Evolutionary conservation across 2,888 invertebrate species (phyloP), one percentile per base, ranked within the genome.

Genomic region (Platerodrilus igneus): DNA sequence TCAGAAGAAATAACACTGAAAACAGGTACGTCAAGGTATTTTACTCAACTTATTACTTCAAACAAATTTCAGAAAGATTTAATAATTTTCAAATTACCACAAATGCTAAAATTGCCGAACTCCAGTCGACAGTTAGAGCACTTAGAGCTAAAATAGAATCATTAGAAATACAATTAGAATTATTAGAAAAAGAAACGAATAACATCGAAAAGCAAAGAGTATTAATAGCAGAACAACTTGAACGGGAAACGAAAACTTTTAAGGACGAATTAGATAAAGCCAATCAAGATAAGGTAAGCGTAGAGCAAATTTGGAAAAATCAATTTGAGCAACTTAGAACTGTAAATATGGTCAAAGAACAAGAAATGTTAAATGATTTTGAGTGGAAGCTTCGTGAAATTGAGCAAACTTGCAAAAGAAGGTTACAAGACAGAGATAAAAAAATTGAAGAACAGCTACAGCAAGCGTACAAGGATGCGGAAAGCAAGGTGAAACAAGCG

Each of bases 361-460:
- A 86, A 56, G 73, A 79, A 40, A 73, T 87, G 57, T 69, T 87
- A 51, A 79, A 81, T 3, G 87, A 88, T 69, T 87, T 86, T 67
- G 87, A 88, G 70, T 88, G 86, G 86, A 86, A 87, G 69, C 71
- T 86, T 62, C 65, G 87, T 21, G 83, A 86, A 63, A 76, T 86
- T 54, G 83, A 86, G 68, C 78, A 78, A 52, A 70, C 73, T 5
- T 83, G 83, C 38, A 77, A 86, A 51, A 74, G 74, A 48, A 73
- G 75, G 52, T 48, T 78, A 14, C 74, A 75, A 45, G 81, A 82
- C 17, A 77, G 78, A 29, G 79, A 79, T 50, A 73, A 69, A 49
- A 70, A 69, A 28, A 75, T 77, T 26, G 73, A 71, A 39, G 74
- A 76, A 67, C 76, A 76, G 18, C 29, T 70, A 6, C 64, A 69